Percentiles rank a stretch among this genome's conserved stretches.
These are phyloP conservation scores for Myotis vivesi DNA, from an alignment of 2,797 vertebrate genomes.

Conservation along the genomic window DNA sequence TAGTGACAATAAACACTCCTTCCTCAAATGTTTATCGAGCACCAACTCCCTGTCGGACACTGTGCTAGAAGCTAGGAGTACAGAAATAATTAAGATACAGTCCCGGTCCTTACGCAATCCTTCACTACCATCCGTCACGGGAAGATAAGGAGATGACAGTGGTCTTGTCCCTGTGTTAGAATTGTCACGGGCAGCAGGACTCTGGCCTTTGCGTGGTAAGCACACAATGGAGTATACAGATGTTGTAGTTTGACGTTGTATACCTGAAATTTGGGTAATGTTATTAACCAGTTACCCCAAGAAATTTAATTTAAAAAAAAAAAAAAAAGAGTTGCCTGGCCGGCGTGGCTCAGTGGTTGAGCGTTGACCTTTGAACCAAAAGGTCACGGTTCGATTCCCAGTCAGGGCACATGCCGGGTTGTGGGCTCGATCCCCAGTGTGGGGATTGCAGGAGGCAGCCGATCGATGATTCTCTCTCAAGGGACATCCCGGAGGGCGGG, in stretches of 20 bases:
- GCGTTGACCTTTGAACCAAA: too few relatives aligned
- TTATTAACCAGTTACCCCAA: neutral
- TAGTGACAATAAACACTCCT: neutral
- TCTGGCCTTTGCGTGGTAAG: neutral
- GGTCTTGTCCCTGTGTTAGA: neutral
- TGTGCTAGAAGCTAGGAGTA: neutral
- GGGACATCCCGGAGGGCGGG: neutral
- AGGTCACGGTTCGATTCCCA: neutral
- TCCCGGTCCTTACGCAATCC: neutral
- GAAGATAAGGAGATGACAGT: neutral
- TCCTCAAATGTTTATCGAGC: neutral
- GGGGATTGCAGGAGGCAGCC: neutral
- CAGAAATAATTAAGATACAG: neutral
- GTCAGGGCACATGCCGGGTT: neutral
- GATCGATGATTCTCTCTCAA: neutral
- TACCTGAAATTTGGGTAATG: neutral
- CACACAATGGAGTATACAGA: neutral
- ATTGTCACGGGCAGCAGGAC: neutral
- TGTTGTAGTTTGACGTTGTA: neutral
- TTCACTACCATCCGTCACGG: neutral
- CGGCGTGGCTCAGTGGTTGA: too few relatives aligned
- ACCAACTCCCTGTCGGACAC: neutral
- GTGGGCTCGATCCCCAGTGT: neutral
- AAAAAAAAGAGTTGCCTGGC: neutral
- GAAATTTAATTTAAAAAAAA: neutral